These are phyloP conservation scores for Pteronotus mesoamericanus DNA, from an alignment of 2,797 vertebrate genomes.

Conservation along the genomic window DNA sequence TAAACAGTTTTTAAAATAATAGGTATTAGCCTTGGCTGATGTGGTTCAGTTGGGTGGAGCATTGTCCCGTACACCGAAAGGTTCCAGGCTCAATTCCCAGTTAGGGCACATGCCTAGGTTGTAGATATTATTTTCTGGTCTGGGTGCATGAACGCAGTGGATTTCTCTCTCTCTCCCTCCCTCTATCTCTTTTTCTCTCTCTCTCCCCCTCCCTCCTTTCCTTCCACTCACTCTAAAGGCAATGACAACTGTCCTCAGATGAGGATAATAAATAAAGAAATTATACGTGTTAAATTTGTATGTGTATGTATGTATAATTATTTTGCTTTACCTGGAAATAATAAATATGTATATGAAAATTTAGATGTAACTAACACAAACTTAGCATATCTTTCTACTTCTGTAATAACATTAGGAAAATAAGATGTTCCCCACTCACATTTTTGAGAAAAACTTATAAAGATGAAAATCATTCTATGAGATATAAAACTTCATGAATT, in stretches of 20 bases:
- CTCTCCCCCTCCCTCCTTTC: too few relatives aligned
- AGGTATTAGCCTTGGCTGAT: neutral
- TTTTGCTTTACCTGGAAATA: neutral
- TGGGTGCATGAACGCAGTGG: neutral
- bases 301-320: neutral
- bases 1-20: neutral
- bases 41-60: neutral
- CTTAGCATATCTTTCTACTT: neutral
- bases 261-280: neutral
- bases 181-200: too few relatives aligned
- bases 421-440: neutral
- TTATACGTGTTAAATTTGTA: neutral
- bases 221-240: neutral
- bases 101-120: neutral
- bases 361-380: neutral
- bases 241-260: neutral
- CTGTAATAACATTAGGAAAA: neutral
- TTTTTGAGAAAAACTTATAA: neutral
- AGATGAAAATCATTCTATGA: neutral
- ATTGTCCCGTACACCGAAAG: neutral
- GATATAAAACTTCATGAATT: neutral
- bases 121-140: neutral
- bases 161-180: too few relatives aligned
- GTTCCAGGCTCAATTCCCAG: neutral
- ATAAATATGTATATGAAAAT: neutral